Evolutionary conservation across 2,113 vertebrate genomes (phyloP).

Genomic region (Dryoscopus gambensis): DNA sequence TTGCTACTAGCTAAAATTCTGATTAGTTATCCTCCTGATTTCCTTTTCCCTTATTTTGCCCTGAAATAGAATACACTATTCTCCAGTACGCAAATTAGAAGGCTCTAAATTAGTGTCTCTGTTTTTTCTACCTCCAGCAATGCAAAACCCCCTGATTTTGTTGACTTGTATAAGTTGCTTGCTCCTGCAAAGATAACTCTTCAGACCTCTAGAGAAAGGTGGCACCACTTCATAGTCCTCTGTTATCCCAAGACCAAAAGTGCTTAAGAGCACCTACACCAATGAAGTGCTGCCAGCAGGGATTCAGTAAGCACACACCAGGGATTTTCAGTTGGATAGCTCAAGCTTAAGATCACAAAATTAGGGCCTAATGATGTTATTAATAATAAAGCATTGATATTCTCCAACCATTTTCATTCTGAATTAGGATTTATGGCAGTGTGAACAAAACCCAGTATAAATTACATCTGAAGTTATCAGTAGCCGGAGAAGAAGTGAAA

Average conservation of each 20-base stretch:
- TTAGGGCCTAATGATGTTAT: not conserved
- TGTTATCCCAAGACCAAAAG: not conserved
- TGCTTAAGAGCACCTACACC: not conserved
- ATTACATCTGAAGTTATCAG: not conserved
- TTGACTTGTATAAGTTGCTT: not conserved
- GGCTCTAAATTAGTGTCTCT: not conserved
- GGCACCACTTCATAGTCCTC: not conserved
- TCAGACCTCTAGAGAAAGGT: not conserved
- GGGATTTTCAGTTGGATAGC: not conserved
- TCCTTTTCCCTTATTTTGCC: not conserved
- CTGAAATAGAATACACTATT: not conserved
- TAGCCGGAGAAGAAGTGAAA: not conserved
- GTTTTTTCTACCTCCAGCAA: not conserved
- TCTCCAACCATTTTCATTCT: not conserved
- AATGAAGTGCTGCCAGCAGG: not conserved
- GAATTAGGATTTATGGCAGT: not conserved
- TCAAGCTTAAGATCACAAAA: slow-evolving; percentile 8
- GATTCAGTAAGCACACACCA: not conserved
- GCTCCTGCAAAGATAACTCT: not conserved
- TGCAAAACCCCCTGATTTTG: not conserved
- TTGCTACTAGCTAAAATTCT: not conserved
- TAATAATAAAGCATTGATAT: not conserved
- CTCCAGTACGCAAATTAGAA: not conserved
- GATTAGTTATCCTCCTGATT: not conserved
- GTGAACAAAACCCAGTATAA: not conserved